A percentile compares a stretch with the other conserved stretches of the same genome.
Evolutionary conservation across 2,797 vertebrate genomes (phyloP).

Genomic region (Melanogrammus aeglefinus): DNA sequence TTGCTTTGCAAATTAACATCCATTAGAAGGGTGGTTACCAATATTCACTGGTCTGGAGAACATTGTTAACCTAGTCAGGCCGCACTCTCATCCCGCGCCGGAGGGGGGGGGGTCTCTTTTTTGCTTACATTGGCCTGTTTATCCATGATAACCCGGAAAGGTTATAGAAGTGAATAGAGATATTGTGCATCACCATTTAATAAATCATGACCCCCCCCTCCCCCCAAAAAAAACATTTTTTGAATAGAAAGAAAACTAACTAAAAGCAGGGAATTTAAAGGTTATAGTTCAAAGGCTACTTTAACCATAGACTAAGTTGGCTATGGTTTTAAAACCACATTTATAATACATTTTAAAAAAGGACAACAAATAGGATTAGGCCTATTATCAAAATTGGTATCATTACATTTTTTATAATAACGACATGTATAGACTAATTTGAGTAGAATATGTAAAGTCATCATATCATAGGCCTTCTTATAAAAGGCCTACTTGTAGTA

Average conservation of each 20-base stretch:
- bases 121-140: constrained; percentile 61
- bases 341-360: not conserved
- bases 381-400: not conserved
- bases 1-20: constrained; percentile 69
- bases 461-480: too few relatives aligned
- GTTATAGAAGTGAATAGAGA: not conserved
- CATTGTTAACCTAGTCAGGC: constrained; percentile 75
- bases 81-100: constrained; percentile 41
- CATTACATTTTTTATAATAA: constrained; percentile 1
- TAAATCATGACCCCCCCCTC: not conserved
- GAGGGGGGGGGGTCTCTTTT: constrained; percentile 28
- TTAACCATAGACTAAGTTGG: too few relatives aligned
- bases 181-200: not conserved
- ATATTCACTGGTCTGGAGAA: constrained; percentile 70
- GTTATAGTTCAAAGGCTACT: too few relatives aligned
- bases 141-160: not conserved
- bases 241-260: not conserved
- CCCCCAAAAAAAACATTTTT: too few relatives aligned
- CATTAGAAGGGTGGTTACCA: constrained; percentile 75
- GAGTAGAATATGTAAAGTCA: too few relatives aligned
- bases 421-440: not conserved
- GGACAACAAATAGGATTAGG: not conserved
- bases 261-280: not conserved
- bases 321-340: not conserved
- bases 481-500: not conserved